Evolutionary conservation across 1,140 invertebrate genomes (phyloP), one percentile per base, ranked within the genome.

Genomic region (Tetragnatha versicolor): DNA sequence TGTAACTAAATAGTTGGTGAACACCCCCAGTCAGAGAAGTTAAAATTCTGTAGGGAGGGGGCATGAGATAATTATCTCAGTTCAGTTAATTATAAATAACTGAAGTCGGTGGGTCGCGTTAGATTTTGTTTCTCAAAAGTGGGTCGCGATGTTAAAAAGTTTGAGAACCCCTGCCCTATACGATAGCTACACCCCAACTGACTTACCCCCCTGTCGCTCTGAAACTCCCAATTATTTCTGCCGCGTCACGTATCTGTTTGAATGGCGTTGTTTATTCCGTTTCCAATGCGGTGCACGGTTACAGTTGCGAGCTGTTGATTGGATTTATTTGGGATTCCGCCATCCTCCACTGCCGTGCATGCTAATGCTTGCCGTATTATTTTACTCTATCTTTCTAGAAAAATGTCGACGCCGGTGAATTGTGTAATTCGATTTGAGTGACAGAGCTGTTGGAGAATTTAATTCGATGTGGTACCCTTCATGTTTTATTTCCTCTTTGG

Each of bases 351-450:
- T 53, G 25, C 37, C 39, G 20, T n/a, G 27, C 20, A 20, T 17
- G 37, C n/a, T 14, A 27, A 31, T n/a, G 66, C 4, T 65, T 33
- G 10, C 31, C n/a, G 27, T 58, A 73, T 73, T 73, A 73, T 73
- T 73, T 73, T 42, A 42, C 53, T 33, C n/a, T 20, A 14, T 5
- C n/a, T 14, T 58, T 58, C 29, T 14, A 17, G 12, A 14, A 22
- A 51, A n/a, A 51, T 17, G 55, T 25, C 55, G 55, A 58, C 14
- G 55, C 55, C 33, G 27, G 22, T 29, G 29, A n/a, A n/a, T n/a
- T n/a, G n/a, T n/a, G n/a, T n/a, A n/a, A n/a, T 31, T 42, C 39
- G 12, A 20, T 17, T 20, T 7, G 20, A 20, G 49, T 53, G 25
- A 53, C 17, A 9, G 39, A 42, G 17, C 39, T 42, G 17, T 7